Percentiles rank a stretch among this genome's conserved stretches.
Conservation (phyloP, 2,797 vertebrate species). For the Tarsius wallacei region DNA sequence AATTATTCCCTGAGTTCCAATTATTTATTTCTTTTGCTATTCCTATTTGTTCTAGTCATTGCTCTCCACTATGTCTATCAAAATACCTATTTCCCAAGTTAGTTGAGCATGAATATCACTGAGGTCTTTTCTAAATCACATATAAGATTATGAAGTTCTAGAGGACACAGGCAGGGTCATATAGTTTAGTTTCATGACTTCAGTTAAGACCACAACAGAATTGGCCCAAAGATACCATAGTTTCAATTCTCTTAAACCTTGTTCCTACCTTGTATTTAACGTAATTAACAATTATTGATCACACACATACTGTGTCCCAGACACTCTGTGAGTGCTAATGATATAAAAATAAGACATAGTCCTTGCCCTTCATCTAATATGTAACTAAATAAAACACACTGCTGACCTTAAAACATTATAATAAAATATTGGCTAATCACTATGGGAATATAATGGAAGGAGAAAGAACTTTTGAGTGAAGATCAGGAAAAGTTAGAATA, state of each 20-base stretch:
- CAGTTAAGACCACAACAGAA: background rate
- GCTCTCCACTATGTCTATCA: background rate
- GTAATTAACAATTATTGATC: background rate
- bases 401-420: background rate
- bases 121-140: slow-evolving; percentile 31
- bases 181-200: background rate
- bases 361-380: background rate
- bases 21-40: background rate
- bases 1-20: background rate
- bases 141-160: background rate
- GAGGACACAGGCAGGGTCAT: background rate
- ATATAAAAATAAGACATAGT: background rate
- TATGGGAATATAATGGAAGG: background rate
- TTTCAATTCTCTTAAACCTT: background rate
- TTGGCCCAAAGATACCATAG: background rate
- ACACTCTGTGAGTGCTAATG: background rate
- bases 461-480: background rate
- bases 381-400: background rate
- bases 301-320: background rate
- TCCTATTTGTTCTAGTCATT: background rate
- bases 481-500: background rate
- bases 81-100: slow-evolving; percentile 1
- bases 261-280: background rate
- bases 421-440: background rate
- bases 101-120: background rate